These are phyloP conservation scores for Chrysina gloriosa DNA, from an alignment of 2,888 invertebrate species.

Conservation along the genomic window DNA sequence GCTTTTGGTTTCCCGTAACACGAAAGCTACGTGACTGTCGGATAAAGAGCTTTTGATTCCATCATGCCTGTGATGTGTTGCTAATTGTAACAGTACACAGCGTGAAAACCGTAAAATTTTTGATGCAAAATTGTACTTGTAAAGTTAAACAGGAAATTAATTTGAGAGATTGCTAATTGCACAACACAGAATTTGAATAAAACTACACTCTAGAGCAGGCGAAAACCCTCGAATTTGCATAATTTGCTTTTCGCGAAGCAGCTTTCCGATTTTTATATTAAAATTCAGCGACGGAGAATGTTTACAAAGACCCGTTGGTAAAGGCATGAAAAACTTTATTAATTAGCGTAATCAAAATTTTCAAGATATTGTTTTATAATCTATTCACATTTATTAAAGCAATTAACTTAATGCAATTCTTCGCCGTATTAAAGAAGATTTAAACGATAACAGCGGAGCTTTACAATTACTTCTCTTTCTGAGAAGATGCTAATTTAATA, in stretches of 20 bases:
- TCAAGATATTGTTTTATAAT: conserved; percentile 17
- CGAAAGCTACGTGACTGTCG: too few relatives aligned
- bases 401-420: conserved; percentile 28
- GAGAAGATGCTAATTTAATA: conserved; percentile 17
- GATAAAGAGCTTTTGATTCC: too few relatives aligned
- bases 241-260: neutral
- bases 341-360: conserved; percentile 22
- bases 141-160: neutral
- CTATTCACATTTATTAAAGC: conserved; percentile 18
- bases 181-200: conserved; percentile 6
- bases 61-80: too few relatives aligned
- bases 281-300: neutral
- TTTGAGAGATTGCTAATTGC: neutral
- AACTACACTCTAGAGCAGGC: neutral
- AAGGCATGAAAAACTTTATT: conserved; percentile 12
- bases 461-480: conserved; percentile 14
- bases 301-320: neutral
- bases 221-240: neutral
- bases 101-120: too few relatives aligned
- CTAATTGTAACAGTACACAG: too few relatives aligned
- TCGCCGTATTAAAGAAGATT: conserved; percentile 6
- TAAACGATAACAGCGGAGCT: conserved; percentile 15
- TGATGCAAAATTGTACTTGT: too few relatives aligned
- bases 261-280: neutral
- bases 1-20: too few relatives aligned